phyloP scores from a whole-genome alignment of 2,113 vertebrate genomes.

The Mustela lutreola region DNA sequence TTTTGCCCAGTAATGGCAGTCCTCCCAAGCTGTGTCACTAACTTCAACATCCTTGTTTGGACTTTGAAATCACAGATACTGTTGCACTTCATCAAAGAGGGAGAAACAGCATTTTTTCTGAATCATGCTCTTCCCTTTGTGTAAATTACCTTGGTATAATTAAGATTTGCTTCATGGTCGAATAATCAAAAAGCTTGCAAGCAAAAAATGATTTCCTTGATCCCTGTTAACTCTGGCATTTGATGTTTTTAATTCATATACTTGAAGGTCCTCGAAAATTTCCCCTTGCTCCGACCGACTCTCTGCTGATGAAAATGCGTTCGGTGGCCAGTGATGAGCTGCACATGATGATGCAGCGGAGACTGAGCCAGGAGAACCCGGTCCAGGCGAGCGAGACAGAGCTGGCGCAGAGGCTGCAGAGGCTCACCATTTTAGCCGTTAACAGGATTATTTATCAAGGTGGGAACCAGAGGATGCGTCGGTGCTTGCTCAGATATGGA shows the following conservation, averaged over 20 bases:
- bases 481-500: not conserved
- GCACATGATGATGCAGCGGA: constrained; percentile 95
- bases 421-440: constrained; percentile 93
- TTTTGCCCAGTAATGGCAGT: not conserved
- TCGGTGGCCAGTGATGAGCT: constrained; percentile 97
- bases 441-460: constrained; percentile 97
- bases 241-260: constrained; percentile 60
- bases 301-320: constrained; percentile 95
- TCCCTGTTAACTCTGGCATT: constrained; percentile 7
- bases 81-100: constrained; percentile 69
- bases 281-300: constrained; percentile 93
- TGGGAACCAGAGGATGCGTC: constrained; percentile 70
- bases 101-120: constrained; percentile 51
- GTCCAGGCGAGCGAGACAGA: constrained; percentile 94
- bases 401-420: constrained; percentile 95
- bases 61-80: constrained; percentile 61
- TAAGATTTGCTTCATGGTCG: constrained; percentile 30
- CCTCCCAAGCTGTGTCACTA: not conserved
- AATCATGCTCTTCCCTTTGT: constrained; percentile 46
- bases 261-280: constrained; percentile 91
- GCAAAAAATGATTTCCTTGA: constrained; percentile 16
- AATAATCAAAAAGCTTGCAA: constrained; percentile 36
- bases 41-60: not conserved
- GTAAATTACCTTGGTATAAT: constrained; percentile 39
- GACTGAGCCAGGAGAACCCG: constrained; percentile 97